Evolutionary conservation across 2,888 invertebrate species (phyloP).

Genomic region (Rhagonycha lutea): DNA sequence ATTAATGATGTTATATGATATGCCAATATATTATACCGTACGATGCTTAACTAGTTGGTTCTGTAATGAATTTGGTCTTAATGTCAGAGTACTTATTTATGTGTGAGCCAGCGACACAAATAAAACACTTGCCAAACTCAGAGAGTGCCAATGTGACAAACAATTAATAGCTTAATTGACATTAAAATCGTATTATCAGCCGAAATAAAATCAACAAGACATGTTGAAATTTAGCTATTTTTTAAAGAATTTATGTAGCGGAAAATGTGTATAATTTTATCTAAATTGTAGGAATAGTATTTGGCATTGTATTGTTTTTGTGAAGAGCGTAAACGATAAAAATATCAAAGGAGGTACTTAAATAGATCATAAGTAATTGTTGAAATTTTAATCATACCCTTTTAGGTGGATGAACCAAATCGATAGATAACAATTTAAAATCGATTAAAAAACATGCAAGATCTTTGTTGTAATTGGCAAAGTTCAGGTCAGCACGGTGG

Average conservation of each 20-base stretch:
- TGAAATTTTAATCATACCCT: background rate
- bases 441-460: constrained; percentile 35
- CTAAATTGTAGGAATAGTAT: constrained; percentile 27
- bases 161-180: constrained; percentile 45
- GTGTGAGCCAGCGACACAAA: constrained; percentile 45
- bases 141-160: constrained; percentile 38
- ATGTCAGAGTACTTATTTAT: constrained; percentile 40
- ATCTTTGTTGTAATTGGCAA: constrained; percentile 47
- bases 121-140: constrained; percentile 43
- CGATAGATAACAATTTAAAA: constrained; percentile 16
- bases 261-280: background rate
- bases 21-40: background rate
- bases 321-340: constrained; percentile 13
- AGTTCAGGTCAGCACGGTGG: constrained; percentile 45
- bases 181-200: constrained; percentile 38
- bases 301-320: constrained; percentile 17
- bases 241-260: background rate
- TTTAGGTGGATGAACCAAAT: background rate
- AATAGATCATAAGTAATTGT: background rate
- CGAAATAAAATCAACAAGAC: background rate
- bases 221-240: background rate
- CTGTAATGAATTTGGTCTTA: constrained; percentile 17
- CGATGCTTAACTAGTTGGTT: constrained; percentile 4
- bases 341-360: constrained; percentile 13
- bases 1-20: background rate